A percentile compares a stretch with the other conserved stretches of the same genome.
These are phyloP conservation scores for Scrobipalpa atriplicella DNA, from an alignment of 2,888 invertebrate species.

Conservation along the genomic window DNA sequence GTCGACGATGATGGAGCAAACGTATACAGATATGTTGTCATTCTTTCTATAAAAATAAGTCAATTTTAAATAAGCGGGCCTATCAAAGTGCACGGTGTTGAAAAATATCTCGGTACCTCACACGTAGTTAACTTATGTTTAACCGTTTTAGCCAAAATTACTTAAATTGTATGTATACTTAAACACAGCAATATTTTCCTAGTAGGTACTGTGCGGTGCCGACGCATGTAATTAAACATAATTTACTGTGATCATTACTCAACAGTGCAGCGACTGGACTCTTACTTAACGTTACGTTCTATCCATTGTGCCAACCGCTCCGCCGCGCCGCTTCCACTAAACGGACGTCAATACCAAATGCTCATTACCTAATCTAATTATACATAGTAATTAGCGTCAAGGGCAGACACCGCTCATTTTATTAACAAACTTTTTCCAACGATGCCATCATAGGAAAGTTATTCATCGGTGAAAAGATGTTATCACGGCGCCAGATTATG, in stretches of 20 bases:
- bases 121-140: background rate
- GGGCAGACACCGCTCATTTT: constrained; percentile 13
- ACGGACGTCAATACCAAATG: constrained; percentile 21
- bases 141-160: background rate
- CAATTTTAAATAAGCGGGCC: too few relatives aligned
- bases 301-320: constrained; percentile 21
- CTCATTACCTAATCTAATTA: constrained; percentile 27
- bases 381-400: constrained; percentile 22
- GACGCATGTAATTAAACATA: constrained; percentile 49
- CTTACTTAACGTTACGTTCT: constrained; percentile 23
- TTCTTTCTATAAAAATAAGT: too few relatives aligned
- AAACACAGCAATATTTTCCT: constrained; percentile 18
- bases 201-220: constrained; percentile 7
- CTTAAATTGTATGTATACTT: background rate
- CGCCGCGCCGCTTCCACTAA: constrained; percentile 15
- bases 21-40: too few relatives aligned
- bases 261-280: constrained; percentile 41
- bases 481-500: constrained; percentile 67
- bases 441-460: constrained; percentile 49
- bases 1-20: too few relatives aligned
- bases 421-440: constrained; percentile 17
- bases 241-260: constrained; percentile 58
- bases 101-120: too few relatives aligned
- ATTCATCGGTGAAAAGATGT: constrained; percentile 54
- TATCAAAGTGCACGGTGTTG: too few relatives aligned